Evolutionary conservation across 1,140 invertebrate genomes (phyloP).

Genomic region (Lasaia peninsularis): DNA sequence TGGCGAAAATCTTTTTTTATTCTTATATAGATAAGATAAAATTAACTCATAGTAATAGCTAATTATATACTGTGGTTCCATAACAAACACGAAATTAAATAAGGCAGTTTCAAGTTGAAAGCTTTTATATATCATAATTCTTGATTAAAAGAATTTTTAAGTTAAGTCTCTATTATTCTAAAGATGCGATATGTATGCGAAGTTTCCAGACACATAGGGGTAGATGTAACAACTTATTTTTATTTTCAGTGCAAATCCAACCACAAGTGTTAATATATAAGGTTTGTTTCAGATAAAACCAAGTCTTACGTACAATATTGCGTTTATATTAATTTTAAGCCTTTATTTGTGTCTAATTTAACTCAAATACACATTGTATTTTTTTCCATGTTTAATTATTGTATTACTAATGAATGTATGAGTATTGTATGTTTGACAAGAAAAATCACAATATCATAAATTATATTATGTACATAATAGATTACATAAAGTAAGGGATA

Average conservation of each 20-base stretch:
- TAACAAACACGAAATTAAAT: too few relatives aligned
- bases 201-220: too few relatives aligned
- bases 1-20: too few relatives aligned
- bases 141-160: too few relatives aligned
- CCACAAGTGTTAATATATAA: not conserved
- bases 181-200: not conserved
- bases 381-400: not conserved
- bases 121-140: too few relatives aligned
- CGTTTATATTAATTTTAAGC: not conserved
- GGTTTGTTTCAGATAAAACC: not conserved
- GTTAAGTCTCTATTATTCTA: too few relatives aligned
- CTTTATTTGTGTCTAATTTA: not conserved
- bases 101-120: too few relatives aligned
- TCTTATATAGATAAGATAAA: too few relatives aligned
- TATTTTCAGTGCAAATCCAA: not conserved
- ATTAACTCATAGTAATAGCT: too few relatives aligned
- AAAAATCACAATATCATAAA: constrained; percentile 57
- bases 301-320: constrained; percentile 1
- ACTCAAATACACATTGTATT: not conserved
- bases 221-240: too few relatives aligned
- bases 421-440: constrained; percentile 11
- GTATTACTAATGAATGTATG: constrained; percentile 9
- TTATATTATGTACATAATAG: constrained; percentile 54
- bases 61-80: too few relatives aligned
- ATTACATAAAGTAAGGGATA: constrained; percentile 37